Percentiles rank a stretch among this genome's conserved stretches.
Evolutionary conservation across 64 coral and sea anemone genomes (phyloP).

Genomic region (Montipora sp.): DNA sequence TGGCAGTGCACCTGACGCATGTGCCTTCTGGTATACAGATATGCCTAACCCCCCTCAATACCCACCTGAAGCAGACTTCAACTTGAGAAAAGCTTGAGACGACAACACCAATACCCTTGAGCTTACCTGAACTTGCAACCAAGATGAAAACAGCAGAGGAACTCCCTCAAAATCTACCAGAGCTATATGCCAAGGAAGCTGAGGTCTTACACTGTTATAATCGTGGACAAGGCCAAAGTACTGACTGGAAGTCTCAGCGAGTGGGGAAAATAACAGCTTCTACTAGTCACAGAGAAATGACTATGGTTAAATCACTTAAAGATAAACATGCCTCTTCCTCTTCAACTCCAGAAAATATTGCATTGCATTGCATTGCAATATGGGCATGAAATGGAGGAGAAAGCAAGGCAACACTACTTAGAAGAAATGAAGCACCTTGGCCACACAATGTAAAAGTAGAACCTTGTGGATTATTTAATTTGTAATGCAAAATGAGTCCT

Average conservation of each 20-base stretch:
- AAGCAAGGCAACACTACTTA: constrained; percentile 56
- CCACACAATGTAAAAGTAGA: constrained; percentile 59
- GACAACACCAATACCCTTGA: constrained; percentile 48
- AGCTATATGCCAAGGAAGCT: constrained; percentile 40
- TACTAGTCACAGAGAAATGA: constrained; percentile 59
- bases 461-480: constrained; percentile 49
- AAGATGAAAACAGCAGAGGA: constrained; percentile 50
- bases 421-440: constrained; percentile 41
- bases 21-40: not conserved
- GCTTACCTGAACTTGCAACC: constrained; percentile 34
- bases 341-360: constrained; percentile 2
- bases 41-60: not conserved
- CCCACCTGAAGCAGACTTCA: constrained; percentile 9
- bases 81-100: not conserved
- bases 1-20: not conserved
- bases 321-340: constrained; percentile 19
- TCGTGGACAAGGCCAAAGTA: constrained; percentile 52
- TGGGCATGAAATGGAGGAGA: constrained; percentile 57
- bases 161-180: constrained; percentile 40
- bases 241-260: constrained; percentile 69
- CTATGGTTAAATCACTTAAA: constrained; percentile 59
- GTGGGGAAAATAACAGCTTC: constrained; percentile 70
- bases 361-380: constrained; percentile 32
- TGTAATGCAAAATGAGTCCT: constrained; percentile 26
- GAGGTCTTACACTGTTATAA: constrained; percentile 53